Base-by-base conservation (phyloP, 2,888 invertebrate species). In the Lasioglossum vierecki region DNA sequence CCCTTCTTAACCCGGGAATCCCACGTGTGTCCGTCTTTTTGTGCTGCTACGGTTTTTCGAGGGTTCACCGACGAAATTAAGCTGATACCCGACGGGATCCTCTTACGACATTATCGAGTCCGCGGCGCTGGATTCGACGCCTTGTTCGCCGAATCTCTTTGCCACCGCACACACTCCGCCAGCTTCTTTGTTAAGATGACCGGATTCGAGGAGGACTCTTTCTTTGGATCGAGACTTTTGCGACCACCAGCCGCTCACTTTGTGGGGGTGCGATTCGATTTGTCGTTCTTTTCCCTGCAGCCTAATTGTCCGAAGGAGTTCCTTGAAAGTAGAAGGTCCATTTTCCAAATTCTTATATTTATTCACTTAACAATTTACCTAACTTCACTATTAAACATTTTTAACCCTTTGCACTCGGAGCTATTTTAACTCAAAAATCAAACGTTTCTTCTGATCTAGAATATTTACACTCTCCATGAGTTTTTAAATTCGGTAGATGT, bases 41-140 rank as follows among this genome's bases (percentile, higher is more conserved):
- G 73, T 76, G 44, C 2, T 5, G 18, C 18, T n/a, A 30, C 44
- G 74, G 44, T 46, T 70, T 75, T 22, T 30, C 78, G 53, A 76
- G 78, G 76, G 76, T 88, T 39, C 79, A 46, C 22, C 71, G 44
- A 30, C 80, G 86, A 93, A 93, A 93, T 92, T 92, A 92, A 91
- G 92, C 91, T 86, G 90, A 91, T 90, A 91, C 93, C 91, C 91
- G 30, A 46, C 81, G 86, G 84, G 91, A 93, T 93, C 92, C 92
- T 92, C 92, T 92, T 93, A 92, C 84, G 90, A 88, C 85, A 90
- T 91, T 92, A 92, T 92, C 90, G 91, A 91, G 81, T 63, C 63
- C 49, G 39, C 22, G 63, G 46, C 71, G 71, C 39, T 68, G 68
- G 68, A 68, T 18, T 39, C 68, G 39, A 68, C 68, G 35, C 49